Percentiles rank a stretch among this genome's conserved stretches.
phyloP scores from a whole-genome alignment of 1,140 invertebrate genomes.

The Macrosteles quadrilineatus region DNA sequence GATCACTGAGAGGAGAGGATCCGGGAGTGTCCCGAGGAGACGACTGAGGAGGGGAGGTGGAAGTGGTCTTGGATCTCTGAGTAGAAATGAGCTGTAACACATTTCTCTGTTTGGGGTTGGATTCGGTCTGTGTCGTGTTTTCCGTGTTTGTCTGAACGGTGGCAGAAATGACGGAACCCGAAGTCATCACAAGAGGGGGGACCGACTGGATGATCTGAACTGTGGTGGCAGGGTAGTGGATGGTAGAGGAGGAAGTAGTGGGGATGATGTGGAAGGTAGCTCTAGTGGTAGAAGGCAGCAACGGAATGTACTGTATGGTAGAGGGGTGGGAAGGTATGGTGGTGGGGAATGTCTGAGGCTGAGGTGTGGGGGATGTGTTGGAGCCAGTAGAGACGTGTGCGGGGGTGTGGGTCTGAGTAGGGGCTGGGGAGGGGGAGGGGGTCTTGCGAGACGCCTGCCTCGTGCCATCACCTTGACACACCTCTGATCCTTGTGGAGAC shows the following conservation, averaged over 20 bases:
- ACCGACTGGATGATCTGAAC: conserved; percentile 43
- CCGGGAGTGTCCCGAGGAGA: conserved; percentile 27
- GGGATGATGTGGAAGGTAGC: conserved; percentile 38
- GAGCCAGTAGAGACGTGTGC: conserved; percentile 40
- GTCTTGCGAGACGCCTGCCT: conserved; percentile 23
- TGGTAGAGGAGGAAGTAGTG: conserved; percentile 37
- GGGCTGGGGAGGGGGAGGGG: conserved; percentile 44
- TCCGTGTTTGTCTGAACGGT: conserved; percentile 27
- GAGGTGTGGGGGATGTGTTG: conserved; percentile 37
- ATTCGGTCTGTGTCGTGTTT: conserved; percentile 31
- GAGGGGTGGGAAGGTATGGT: conserved; percentile 44
- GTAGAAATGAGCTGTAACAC: conserved; percentile 31
- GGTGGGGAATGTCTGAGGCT: conserved; percentile 43
- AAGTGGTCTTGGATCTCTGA: conserved; percentile 31
- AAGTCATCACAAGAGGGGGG: conserved; percentile 43
- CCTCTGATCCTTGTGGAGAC: conserved; percentile 13
- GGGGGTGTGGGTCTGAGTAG: conserved; percentile 41
- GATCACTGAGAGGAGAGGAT: conserved; percentile 56
- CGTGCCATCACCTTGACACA: not conserved
- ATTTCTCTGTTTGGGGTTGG: conserved; percentile 34
- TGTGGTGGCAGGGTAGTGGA: conserved; percentile 44
- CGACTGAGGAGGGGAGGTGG: conserved; percentile 29
- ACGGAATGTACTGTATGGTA: conserved; percentile 43
- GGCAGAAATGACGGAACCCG: conserved; percentile 33
- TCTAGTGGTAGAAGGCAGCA: conserved; percentile 32